A percentile compares a stretch with the other conserved stretches of the same genome.
These are phyloP conservation scores for Eilema sororculum DNA, from an alignment of 2,888 invertebrate genomes.

Conservation along the genomic window DNA sequence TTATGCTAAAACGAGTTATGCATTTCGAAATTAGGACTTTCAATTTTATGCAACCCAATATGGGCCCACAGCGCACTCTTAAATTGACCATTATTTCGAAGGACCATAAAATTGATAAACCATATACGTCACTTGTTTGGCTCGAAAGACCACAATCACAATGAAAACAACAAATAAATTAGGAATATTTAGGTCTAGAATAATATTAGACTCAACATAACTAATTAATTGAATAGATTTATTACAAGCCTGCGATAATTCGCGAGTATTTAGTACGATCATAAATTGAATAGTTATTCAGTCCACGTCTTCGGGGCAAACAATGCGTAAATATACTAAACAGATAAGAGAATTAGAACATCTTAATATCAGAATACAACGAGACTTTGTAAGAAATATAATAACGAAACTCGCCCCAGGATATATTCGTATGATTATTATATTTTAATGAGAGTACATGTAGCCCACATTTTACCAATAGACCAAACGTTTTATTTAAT, in stretches of 20 bases:
- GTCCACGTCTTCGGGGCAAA: constrained; percentile 15
- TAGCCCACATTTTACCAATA: not conserved
- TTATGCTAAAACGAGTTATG: no score
- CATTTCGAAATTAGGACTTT: no score
- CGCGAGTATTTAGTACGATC: constrained; percentile 18
- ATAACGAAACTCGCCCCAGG: not conserved
- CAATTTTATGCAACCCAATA: no score
- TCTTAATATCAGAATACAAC: constrained; percentile 23
- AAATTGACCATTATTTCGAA: not conserved
- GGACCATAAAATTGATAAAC: not conserved
- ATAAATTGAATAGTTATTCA: constrained; percentile 19
- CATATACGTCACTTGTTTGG: no score
- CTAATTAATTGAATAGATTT: not conserved
- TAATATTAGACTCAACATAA: not conserved
- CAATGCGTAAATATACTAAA: constrained; percentile 10
- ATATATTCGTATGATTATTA: not conserved
- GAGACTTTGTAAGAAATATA: not conserved
- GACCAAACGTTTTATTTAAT: not conserved
- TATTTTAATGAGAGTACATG: not conserved
- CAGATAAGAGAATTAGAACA: constrained; percentile 46
- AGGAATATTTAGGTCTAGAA: not conserved
- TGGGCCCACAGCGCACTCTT: no score
- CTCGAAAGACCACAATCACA: not conserved
- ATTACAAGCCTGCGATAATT: constrained; percentile 15
- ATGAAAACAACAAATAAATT: not conserved